phyloP scores from a whole-genome alignment of 2,797 vertebrate species.

The Rhabdophis nuchalis region DNA sequence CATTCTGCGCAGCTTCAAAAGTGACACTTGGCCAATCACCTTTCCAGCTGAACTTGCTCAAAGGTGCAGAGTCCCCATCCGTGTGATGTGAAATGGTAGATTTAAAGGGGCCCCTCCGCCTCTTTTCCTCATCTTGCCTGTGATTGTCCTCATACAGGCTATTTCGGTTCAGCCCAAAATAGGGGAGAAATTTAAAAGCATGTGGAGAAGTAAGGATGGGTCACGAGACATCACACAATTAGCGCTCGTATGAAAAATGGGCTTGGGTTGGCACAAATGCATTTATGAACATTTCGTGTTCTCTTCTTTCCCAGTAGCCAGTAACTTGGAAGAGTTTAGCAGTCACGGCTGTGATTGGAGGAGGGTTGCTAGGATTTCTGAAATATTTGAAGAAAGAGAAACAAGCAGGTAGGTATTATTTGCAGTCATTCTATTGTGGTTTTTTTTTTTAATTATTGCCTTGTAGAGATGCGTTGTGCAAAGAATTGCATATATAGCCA shows the following conservation, averaged over 20 bases:
- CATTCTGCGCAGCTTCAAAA: not conserved
- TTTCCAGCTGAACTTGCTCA: not conserved
- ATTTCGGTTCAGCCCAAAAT: not conserved
- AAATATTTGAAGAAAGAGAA: slow-evolving; percentile 87
- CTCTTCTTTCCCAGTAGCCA: slow-evolving; percentile 71
- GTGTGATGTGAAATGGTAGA: not conserved
- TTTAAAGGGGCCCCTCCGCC: too few species aligned
- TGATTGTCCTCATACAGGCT: not conserved
- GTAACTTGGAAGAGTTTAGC: slow-evolving; percentile 93
- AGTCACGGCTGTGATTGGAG: slow-evolving; percentile 82
- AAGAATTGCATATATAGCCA: not conserved
- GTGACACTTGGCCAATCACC: too few species aligned
- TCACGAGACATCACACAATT: not conserved
- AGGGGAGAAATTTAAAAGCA: not conserved
- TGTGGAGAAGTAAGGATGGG: not conserved
- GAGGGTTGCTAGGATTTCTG: slow-evolving; percentile 81
- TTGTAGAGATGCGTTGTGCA: not conserved
- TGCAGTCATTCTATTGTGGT: too few species aligned
- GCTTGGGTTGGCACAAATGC: not conserved
- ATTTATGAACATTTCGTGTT: not conserved
- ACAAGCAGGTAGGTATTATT: slow-evolving; percentile 77
- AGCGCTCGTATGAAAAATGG: not conserved
- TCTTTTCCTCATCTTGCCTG: not conserved
- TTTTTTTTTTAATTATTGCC: too few species aligned
- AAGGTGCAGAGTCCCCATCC: not conserved